Conservation (phyloP, 2,113 vertebrate species). For the Hemicordylus capensis region DNA sequence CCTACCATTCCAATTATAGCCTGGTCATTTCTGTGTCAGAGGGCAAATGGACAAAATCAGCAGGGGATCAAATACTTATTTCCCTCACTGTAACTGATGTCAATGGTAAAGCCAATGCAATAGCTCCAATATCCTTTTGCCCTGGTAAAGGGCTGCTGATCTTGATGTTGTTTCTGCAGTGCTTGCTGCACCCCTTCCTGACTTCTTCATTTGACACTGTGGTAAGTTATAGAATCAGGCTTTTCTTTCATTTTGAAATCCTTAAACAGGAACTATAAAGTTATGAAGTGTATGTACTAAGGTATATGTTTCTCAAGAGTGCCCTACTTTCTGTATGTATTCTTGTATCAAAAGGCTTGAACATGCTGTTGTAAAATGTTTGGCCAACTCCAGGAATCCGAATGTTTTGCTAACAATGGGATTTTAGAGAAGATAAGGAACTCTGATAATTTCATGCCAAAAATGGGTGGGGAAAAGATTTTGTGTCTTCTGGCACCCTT, state of each 20-base stretch:
- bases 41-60: no score
- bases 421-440: neutral
- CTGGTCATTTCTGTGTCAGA: no score
- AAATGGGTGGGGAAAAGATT: neutral
- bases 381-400: neutral
- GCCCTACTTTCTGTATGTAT: neutral
- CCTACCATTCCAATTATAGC: no score
- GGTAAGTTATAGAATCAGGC: neutral
- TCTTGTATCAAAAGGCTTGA: neutral
- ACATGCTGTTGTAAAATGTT: neutral
- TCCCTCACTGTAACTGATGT: no score
- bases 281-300: neutral
- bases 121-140: no score
- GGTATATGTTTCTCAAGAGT: neutral
- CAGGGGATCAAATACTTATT: no score
- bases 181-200: neutral
- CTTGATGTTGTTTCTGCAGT: neutral
- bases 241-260: neutral
- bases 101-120: neutral
- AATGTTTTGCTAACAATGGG: neutral
- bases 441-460: neutral
- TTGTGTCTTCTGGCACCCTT: neutral
- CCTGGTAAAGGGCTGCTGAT: neutral
- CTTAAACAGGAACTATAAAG: neutral
- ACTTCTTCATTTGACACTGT: neutral